phyloP scores from a whole-genome alignment of 2,797 vertebrate species.

The Crax fasciolata region DNA sequence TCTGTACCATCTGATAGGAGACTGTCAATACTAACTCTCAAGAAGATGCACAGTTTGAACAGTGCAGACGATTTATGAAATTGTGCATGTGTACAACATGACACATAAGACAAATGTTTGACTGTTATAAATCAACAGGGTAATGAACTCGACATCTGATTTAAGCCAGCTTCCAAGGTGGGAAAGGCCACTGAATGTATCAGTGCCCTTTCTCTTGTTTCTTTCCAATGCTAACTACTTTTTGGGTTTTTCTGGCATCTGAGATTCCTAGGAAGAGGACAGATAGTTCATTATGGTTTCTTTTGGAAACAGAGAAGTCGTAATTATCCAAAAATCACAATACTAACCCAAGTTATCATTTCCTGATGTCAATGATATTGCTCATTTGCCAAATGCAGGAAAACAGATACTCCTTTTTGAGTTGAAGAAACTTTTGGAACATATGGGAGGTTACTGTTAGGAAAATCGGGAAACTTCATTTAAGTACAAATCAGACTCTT shows the following conservation, averaged over 20 bases:
- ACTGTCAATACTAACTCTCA: neutral
- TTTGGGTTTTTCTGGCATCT: slow-evolving; percentile 15
- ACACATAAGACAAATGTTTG: neutral
- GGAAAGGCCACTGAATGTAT: slow-evolving; percentile 20
- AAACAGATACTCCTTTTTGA: slow-evolving; percentile 44
- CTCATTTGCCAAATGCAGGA: slow-evolving; percentile 26
- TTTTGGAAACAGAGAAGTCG: slow-evolving; percentile 43
- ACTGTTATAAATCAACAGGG: neutral
- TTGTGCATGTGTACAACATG: neutral
- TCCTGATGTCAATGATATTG: slow-evolving; percentile 34
- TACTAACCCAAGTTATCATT: slow-evolving; percentile 6
- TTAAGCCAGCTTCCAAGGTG: neutral
- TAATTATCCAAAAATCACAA: slow-evolving; percentile 71
- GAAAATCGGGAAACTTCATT: neutral
- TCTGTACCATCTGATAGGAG: neutral
- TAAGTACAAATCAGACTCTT: slow-evolving; percentile 17
- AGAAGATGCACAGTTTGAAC: neutral
- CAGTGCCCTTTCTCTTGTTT: slow-evolving; percentile 12
- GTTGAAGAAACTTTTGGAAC: slow-evolving; percentile 35
- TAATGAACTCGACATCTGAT: slow-evolving; percentile 24
- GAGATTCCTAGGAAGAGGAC: neutral
- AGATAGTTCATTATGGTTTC: slow-evolving; percentile 24
- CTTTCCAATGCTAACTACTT: slow-evolving; percentile 48
- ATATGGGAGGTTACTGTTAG: neutral
- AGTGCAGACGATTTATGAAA: neutral